Conservation (phyloP, 2,797 vertebrate species). For the Salmo trutta region DNA sequence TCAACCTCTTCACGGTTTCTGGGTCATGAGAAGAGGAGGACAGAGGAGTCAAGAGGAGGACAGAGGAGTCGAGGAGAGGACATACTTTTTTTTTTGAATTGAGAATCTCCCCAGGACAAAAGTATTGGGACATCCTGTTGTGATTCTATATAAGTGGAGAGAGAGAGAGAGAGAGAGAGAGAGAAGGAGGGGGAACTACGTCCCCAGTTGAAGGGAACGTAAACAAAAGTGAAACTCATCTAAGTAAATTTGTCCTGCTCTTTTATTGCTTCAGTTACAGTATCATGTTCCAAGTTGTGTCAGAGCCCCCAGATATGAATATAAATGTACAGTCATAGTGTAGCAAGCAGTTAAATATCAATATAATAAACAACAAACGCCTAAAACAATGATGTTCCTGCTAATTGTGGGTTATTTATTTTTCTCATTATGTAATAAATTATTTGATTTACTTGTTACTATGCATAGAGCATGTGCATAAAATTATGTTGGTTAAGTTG, state of each 20-base stretch:
- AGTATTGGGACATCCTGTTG: constrained; percentile 35
- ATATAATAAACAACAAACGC: constrained; percentile 44
- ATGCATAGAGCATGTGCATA: neutral
- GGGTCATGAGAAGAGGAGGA: constrained; percentile 22
- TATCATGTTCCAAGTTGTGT: neutral
- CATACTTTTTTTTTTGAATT: too few relatives aligned
- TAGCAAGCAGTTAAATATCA: constrained; percentile 6
- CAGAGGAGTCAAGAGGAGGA: too few relatives aligned
- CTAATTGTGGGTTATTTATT: constrained; percentile 34
- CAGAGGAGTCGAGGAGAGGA: too few relatives aligned
- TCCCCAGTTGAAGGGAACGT: neutral
- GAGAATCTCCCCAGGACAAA: constrained; percentile 60
- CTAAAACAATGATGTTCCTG: constrained; percentile 38
- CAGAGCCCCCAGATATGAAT: neutral
- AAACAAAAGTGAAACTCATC: constrained; percentile 8
- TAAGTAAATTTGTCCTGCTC: constrained; percentile 5
- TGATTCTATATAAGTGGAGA: neutral
- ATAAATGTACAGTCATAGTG: neutral
- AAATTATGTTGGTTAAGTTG: neutral
- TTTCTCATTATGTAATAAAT: neutral
- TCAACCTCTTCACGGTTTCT: too few relatives aligned
- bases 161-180: constrained; percentile 24
- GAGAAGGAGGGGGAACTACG: constrained; percentile 29
- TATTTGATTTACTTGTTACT: neutral
- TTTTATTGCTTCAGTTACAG: neutral